phyloP scores from a whole-genome alignment of 2,797 vertebrate species.

The Squalus acanthias region DNA sequence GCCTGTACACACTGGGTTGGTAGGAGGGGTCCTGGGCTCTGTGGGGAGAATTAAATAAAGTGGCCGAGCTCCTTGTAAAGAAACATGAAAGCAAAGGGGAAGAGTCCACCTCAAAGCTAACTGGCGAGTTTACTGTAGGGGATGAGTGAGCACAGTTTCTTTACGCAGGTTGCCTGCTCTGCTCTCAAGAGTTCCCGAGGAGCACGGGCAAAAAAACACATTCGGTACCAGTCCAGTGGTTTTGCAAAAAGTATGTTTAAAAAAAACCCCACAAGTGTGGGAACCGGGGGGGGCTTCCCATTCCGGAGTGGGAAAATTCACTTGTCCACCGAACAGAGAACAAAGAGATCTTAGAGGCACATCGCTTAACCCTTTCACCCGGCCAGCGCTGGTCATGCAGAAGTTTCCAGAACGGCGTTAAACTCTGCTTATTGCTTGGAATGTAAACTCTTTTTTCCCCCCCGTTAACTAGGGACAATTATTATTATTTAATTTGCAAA shows the following conservation, averaged over 20 bases:
- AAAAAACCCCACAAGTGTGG: not conserved
- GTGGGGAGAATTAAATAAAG: not conserved
- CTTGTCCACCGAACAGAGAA: not conserved
- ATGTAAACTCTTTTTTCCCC: not conserved
- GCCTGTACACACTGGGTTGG: slow-evolving; percentile 12
- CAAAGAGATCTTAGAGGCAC: slow-evolving; percentile 24
- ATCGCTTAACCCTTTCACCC: slow-evolving; percentile 31
- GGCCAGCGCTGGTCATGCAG: slow-evolving; percentile 11
- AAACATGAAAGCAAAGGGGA: slow-evolving; percentile 23
- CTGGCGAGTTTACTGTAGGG: slow-evolving; percentile 1
- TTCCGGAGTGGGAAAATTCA: slow-evolving; percentile 11
- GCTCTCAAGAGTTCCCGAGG: slow-evolving; percentile 2
- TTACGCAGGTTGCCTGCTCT: not conserved
- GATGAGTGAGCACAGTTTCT: slow-evolving; percentile 10
- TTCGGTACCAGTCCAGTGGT: not conserved
- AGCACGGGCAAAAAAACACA: not conserved
- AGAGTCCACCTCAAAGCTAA: slow-evolving; percentile 21
- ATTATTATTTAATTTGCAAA: not conserved
- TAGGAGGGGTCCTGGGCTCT: not conserved
- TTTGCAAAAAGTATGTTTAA: slow-evolving; percentile 10
- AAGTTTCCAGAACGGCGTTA: not conserved
- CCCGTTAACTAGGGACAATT: not conserved
- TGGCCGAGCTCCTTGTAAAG: not conserved
- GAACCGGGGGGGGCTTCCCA: not conserved
- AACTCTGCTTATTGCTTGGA: not conserved